phyloP scores from a whole-genome alignment of 2,888 invertebrate species.

The Phytoseiulus persimilis region DNA sequence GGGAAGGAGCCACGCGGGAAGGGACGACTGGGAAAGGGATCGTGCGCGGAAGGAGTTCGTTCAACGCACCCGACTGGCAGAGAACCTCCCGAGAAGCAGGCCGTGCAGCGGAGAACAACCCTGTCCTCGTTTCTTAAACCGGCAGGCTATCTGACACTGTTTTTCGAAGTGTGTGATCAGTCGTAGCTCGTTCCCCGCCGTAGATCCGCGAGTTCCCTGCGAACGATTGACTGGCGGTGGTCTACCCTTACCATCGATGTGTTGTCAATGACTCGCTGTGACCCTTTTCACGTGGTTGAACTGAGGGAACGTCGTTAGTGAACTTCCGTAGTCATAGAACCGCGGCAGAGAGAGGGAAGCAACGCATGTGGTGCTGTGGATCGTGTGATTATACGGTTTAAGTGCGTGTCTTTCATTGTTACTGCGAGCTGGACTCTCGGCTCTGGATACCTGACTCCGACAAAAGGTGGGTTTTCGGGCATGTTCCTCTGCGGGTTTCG shows the following conservation, averaged over 20 bases:
- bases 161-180: background rate
- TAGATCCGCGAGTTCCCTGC: background rate
- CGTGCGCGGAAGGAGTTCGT: background rate
- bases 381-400: background rate
- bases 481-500: background rate
- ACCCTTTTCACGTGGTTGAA: background rate
- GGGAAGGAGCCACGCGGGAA: background rate
- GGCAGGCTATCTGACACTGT: background rate
- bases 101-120: background rate
- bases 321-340: background rate
- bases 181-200: background rate
- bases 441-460: background rate
- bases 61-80: background rate
- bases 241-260: background rate
- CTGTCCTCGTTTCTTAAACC: background rate
- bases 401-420: background rate
- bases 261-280: background rate
- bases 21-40: background rate
- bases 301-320: background rate
- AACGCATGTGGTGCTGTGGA: background rate
- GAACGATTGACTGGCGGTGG: background rate
- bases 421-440: background rate
- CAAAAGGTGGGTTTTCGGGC: background rate
- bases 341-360: background rate
- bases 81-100: background rate